Base-by-base conservation (phyloP, 1,140 invertebrate species). In the Cyphomyrmex costatus region DNA sequence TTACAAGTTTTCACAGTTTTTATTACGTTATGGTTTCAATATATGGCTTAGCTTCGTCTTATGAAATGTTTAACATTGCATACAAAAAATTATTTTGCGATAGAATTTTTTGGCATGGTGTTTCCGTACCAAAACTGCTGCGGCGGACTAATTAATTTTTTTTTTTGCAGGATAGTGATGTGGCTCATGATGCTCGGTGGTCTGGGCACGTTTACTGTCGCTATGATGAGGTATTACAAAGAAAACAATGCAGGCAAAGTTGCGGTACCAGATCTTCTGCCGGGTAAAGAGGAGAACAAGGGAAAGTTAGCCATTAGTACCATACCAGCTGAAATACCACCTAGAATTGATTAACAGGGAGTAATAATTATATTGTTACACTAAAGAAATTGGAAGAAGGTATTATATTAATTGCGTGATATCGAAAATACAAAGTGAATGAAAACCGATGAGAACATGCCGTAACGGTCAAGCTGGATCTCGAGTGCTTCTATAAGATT, bases 181-280 rank as follows among this genome's bases (percentile, higher is more conserved):
- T 83, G 53, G 68, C 14, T 83, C 4, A 74, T 74, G 53, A 83
- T 83, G 3, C 2, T 74, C 4, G 19, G 79, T 46, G 79, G 79
- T 8, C 6, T 74, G 3, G 42, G 79, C 19, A 49, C n/a, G 68
- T 19, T 60, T 19, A 19, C 5, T 2, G 14, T 6, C 8, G 53
- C 79, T 2, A 3, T 0, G 3, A 12, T 24, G 5, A 83, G 5
- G 16, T 1, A 83, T 7, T 49, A 33, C 6, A 73, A 83, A 49
- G 53, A 83, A 16, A 60, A 24, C 0, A 33, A 73, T 21, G 19
- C 33, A 10, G 53, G 0, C 12, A 46, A 21, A 1, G 19, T 6
- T 16, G 10, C 19, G 6, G 3, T 7, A 16, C 46, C 63, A 14
- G 12, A 58, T 56, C 3, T 70, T 12, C 0, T 46, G 3, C 68